phyloP scores from a whole-genome alignment of 1,140 invertebrate genomes.

The Drosophila bocqueti region DNA sequence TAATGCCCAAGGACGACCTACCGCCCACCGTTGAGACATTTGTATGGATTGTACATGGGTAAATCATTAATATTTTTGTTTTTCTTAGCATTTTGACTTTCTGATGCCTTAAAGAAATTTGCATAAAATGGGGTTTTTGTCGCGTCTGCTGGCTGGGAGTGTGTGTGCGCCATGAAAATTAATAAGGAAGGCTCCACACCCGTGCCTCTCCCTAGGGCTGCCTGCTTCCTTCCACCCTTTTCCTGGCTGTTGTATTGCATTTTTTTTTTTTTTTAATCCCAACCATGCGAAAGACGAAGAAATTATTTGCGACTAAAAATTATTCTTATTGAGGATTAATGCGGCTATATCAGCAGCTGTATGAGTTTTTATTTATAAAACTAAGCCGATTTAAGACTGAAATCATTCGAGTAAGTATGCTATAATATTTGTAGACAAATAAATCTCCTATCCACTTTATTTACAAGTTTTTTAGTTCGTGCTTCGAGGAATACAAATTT shows the following conservation, averaged over 20 bases:
- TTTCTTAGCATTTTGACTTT: conserved; percentile 69
- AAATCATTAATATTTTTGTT: conserved; percentile 82
- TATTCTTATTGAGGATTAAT: too few relatives aligned
- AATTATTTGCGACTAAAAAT: too few relatives aligned
- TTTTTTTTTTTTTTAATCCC: conserved; percentile 19
- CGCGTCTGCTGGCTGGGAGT: conserved; percentile 11
- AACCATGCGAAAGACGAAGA: too few relatives aligned
- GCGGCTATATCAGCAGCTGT: too few relatives aligned
- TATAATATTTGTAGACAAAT: too few relatives aligned
- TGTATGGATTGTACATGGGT: conserved; percentile 76
- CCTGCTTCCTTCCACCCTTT: conserved; percentile 1
- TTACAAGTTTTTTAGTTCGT: too few relatives aligned
- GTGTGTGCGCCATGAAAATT: conserved; percentile 54
- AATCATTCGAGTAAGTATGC: too few relatives aligned
- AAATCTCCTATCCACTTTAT: too few relatives aligned
- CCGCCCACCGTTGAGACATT: conserved; percentile 51
- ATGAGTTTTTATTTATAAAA: too few relatives aligned
- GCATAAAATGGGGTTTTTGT: conserved; percentile 70
- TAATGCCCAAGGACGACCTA: conserved; percentile 33
- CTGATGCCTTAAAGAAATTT: conserved; percentile 57
- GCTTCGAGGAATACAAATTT: too few relatives aligned
- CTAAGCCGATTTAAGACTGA: too few relatives aligned
- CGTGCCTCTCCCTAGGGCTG: too few relatives aligned
- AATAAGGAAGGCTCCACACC: conserved; percentile 49
- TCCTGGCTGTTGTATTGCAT: not conserved